Conservation (phyloP, 2,888 invertebrate genomes). For the Epsilonema sp. region DNA sequence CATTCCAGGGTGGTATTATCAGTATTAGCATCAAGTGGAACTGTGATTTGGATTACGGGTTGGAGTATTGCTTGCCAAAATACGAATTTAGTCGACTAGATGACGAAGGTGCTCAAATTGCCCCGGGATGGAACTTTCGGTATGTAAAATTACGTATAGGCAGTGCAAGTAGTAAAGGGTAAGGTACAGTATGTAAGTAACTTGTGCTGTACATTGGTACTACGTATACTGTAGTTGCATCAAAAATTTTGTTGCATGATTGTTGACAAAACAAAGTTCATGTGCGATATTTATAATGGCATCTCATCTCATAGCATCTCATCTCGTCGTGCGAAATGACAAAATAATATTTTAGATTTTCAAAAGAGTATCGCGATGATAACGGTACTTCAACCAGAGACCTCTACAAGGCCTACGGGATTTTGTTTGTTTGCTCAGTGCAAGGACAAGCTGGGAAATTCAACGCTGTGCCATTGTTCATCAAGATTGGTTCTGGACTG, state of each 20-base stretch:
- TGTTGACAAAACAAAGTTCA: too few relatives aligned
- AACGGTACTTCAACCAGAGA: conserved; percentile 26
- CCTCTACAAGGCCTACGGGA: conserved; percentile 33
- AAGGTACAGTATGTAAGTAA: too few relatives aligned
- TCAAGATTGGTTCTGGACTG: conserved; percentile 37
- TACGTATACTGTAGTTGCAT: too few relatives aligned
- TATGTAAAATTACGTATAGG: conserved; percentile 16
- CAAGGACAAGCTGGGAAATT: conserved; percentile 36
- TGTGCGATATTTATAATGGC: too few relatives aligned
- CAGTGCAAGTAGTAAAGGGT: too few relatives aligned
- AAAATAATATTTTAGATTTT: background rate
- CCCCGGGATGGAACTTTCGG: conserved; percentile 38
- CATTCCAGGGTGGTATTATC: conserved; percentile 33
- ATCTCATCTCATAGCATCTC: too few relatives aligned
- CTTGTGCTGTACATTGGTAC: too few relatives aligned
- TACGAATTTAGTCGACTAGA: conserved; percentile 36
- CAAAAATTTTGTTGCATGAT: too few relatives aligned
- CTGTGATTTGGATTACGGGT: conserved; percentile 35
- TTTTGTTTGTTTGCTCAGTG: conserved; percentile 34
- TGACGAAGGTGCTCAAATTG: conserved; percentile 27
- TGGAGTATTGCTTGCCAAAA: conserved; percentile 32
- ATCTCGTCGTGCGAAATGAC: too few relatives aligned
- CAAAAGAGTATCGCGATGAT: background rate
- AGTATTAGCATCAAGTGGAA: conserved; percentile 35
- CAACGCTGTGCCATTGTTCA: conserved; percentile 33